These are phyloP conservation scores for Arvicanthis niloticus DNA, from an alignment of 2,113 vertebrate genomes.

Conservation along the genomic window DNA sequence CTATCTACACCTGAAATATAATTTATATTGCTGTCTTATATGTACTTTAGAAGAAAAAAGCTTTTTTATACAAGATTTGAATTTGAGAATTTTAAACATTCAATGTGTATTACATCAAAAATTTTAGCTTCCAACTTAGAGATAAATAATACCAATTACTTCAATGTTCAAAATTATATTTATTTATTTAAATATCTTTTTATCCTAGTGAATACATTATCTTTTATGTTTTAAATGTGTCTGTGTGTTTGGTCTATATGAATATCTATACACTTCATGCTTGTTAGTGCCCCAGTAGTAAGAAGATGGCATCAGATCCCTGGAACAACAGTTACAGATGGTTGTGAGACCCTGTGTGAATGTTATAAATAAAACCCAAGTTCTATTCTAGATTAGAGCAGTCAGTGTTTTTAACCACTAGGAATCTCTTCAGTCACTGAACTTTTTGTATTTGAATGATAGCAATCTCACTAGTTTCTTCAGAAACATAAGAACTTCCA, in stretches of 20 bases:
- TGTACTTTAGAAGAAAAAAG: neutral
- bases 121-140: neutral
- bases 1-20: neutral
- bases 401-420: neutral
- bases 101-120: neutral
- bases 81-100: neutral
- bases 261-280: neutral
- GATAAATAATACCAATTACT: neutral
- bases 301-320: neutral
- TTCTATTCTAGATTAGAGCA: neutral
- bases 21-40: neutral
- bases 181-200: no score
- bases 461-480: neutral
- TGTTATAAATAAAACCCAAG: neutral
- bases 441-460: neutral
- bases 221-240: neutral
- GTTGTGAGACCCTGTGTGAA: neutral
- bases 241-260: neutral
- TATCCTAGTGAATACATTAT: neutral
- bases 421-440: neutral
- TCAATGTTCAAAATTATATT: accelerated
- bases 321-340: neutral
- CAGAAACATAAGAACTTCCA: neutral
- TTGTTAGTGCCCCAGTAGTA: neutral
- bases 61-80: neutral